Percentiles rank a stretch among this genome's conserved stretches.
Evolutionary conservation across 2,888 invertebrate genomes (phyloP).

Genomic region (Hedychridium roseum): DNA sequence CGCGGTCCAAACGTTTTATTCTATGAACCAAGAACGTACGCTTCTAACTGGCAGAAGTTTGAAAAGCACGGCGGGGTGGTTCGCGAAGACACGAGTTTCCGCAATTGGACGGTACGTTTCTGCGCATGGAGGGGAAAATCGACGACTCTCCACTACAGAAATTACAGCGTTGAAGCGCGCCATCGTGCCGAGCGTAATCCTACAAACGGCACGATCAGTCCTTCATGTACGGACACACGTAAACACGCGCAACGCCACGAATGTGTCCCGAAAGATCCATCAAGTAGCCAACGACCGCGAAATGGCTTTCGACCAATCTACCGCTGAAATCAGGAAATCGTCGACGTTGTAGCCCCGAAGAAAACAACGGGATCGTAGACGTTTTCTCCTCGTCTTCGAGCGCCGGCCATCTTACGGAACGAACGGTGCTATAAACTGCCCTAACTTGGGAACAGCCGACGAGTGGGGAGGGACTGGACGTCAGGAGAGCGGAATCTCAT

Average conservation of each 20-base stretch:
- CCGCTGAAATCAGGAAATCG: constrained; percentile 38
- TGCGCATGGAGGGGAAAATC: no score
- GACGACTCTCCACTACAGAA: no score
- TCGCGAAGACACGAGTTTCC: no score
- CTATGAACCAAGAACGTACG: no score
- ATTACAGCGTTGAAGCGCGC: constrained; percentile 15
- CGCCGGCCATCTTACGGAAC: constrained; percentile 13
- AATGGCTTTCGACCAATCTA: constrained; percentile 40
- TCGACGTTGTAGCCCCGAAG: constrained; percentile 23
- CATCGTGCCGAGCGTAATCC: constrained; percentile 11
- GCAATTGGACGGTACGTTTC: no score
- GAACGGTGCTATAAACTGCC: constrained; percentile 14
- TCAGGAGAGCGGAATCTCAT: constrained; percentile 18
- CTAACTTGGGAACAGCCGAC: background rate
- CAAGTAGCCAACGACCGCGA: constrained; percentile 40
- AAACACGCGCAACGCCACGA: background rate
- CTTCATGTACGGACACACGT: no score
- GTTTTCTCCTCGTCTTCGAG: background rate
- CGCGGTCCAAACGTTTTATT: no score
- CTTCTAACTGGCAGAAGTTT: no score
- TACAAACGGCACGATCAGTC: no score
- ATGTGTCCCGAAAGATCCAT: constrained; percentile 41
- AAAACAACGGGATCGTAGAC: constrained; percentile 14
- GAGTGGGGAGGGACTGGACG: constrained; percentile 14
- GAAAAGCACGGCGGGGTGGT: no score